Evolutionary conservation across 2,113 vertebrate genomes (phyloP).

Genomic region (Balaeniceps rex): DNA sequence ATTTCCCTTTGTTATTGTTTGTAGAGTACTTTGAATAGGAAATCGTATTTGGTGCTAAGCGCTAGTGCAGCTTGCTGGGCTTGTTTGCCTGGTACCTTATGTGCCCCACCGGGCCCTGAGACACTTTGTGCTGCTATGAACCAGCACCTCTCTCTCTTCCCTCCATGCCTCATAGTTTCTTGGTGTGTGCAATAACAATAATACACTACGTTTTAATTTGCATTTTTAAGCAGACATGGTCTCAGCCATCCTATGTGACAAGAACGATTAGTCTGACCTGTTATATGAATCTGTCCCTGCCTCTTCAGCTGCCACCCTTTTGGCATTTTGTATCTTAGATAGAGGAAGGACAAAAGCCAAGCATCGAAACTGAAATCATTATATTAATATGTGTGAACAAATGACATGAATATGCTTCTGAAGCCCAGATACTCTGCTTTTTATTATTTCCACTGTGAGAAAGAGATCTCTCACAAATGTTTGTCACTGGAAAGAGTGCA

Average conservation of each 20-base stretch:
- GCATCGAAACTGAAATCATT: conserved; percentile 17
- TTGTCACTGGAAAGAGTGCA: background rate
- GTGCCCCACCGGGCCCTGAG: background rate
- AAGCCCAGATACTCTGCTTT: conserved; percentile 9
- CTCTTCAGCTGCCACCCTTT: conserved; percentile 35
- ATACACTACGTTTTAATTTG: background rate
- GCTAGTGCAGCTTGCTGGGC: background rate
- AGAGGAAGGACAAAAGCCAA: conserved; percentile 33
- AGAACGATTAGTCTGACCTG: conserved; percentile 51
- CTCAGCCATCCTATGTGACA: conserved; percentile 35
- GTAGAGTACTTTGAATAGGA: background rate
- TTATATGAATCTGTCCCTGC: conserved; percentile 29
- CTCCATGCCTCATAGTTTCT: background rate
- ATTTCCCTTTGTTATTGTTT: conserved; percentile 1
- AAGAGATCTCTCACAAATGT: background rate
- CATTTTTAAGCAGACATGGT: conserved; percentile 10
- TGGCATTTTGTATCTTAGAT: background rate
- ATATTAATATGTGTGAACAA: conserved; percentile 52
- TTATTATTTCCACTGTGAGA: background rate
- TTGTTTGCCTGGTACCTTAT: background rate
- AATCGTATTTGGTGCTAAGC: background rate
- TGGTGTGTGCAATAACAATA: background rate
- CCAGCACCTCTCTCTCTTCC: background rate
- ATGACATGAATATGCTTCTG: conserved; percentile 22
- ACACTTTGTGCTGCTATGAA: background rate